Conservation (phyloP, 2,888 invertebrate genomes). For the Sabatieria punctata region DNA sequence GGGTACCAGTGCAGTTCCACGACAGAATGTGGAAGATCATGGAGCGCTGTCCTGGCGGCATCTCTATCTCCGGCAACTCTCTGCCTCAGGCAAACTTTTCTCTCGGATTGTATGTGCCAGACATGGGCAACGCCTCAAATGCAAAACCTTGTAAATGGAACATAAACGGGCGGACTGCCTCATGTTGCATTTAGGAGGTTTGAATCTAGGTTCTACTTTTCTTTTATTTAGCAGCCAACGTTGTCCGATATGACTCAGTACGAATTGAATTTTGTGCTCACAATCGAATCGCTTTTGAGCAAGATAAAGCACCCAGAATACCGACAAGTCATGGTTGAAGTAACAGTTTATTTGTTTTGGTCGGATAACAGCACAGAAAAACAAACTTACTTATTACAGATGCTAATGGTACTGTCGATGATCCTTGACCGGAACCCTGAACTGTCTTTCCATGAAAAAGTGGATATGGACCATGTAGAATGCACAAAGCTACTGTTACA, state of each 20-base stretch:
- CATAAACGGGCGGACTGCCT: too few species aligned
- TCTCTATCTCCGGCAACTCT: conserved; percentile 63
- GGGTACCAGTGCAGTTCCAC: conserved; percentile 86
- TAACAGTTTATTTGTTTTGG: conserved; percentile 14
- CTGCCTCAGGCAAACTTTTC: conserved; percentile 53
- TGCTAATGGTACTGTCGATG: conserved; percentile 60
- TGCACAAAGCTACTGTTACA: conserved; percentile 1
- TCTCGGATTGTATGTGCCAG: too few species aligned
- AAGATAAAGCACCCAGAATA: conserved; percentile 49
- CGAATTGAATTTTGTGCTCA: conserved; percentile 79
- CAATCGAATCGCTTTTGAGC: conserved; percentile 67
- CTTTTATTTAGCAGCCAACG: conserved; percentile 52
- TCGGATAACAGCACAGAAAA: background rate
- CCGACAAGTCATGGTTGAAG: conserved; percentile 51
- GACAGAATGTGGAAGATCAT: conserved; percentile 89
- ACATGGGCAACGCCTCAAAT: too few species aligned
- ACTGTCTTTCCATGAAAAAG: conserved; percentile 55
- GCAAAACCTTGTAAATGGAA: too few species aligned
- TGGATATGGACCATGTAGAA: conserved; percentile 37
- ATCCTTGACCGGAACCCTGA: conserved; percentile 88
- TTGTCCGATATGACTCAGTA: conserved; percentile 89
- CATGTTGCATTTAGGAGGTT: too few species aligned
- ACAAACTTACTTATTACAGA: conserved; percentile 21
- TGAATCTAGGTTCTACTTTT: too few species aligned
- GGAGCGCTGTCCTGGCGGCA: conserved; percentile 67